phyloP scores from a whole-genome alignment of 2,797 vertebrate genomes.

The Malurus splendens region DNA sequence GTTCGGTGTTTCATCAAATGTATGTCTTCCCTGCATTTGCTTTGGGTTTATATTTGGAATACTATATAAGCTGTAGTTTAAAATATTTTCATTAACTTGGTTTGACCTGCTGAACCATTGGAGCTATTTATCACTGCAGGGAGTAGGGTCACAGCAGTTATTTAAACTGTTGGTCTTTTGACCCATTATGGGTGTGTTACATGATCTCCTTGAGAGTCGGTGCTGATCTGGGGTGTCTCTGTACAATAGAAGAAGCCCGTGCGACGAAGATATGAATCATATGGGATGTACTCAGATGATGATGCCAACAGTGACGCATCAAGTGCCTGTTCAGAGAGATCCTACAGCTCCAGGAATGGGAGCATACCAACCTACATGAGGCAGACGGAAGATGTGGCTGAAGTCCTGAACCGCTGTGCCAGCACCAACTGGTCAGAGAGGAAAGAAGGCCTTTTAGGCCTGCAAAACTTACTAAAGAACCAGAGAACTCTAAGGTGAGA shows the following conservation, averaged over 20 bases:
- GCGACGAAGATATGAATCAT: slow-evolving; percentile 88
- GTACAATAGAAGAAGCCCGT: slow-evolving; percentile 87
- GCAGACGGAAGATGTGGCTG: slow-evolving; percentile 94
- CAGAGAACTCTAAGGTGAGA: slow-evolving; percentile 90
- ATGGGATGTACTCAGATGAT: slow-evolving; percentile 93
- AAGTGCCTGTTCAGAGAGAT: slow-evolving; percentile 92
- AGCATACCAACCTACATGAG: slow-evolving; percentile 95
- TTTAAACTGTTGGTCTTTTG: not conserved
- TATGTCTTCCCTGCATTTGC: not conserved
- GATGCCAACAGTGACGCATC: slow-evolving; percentile 97
- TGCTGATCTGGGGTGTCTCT: slow-evolving; percentile 29
- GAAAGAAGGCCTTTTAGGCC: slow-evolving; percentile 91
- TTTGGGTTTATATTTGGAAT: not conserved
- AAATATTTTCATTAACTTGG: not conserved
- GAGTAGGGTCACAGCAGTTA: not conserved
- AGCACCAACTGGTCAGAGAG: slow-evolving; percentile 97
- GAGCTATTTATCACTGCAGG: not conserved
- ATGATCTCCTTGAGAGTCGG: rapidly evolving
- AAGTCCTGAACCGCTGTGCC: slow-evolving; percentile 94
- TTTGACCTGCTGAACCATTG: not conserved
- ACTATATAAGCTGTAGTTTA: not conserved
- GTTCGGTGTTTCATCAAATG: not conserved
- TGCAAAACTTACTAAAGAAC: slow-evolving; percentile 90
- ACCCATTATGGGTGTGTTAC: rapidly evolving
- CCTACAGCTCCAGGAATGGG: slow-evolving; percentile 93